Evolutionary conservation across 2,888 invertebrate genomes (phyloP).

Genomic region (Mactromeris polynyma): DNA sequence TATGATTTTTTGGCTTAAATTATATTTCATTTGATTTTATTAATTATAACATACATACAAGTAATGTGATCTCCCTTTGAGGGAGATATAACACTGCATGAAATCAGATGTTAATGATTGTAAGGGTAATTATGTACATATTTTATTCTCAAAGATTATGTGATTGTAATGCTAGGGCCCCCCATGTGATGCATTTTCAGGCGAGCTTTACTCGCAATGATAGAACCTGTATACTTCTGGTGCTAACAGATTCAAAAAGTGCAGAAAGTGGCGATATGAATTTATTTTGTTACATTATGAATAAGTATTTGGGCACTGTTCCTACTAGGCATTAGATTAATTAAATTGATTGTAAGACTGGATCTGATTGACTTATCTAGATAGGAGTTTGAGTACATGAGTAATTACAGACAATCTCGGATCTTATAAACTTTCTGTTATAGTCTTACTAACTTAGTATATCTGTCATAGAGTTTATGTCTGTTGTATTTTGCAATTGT

Average conservation of each 20-base stretch:
- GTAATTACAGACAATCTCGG: not conserved
- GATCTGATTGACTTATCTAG: not conserved
- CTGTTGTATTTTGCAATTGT: not conserved
- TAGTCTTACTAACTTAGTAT: not conserved
- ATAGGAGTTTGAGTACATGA: not conserved
- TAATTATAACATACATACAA: conserved; percentile 55
- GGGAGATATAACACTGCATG: conserved; percentile 53
- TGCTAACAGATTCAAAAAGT: not conserved
- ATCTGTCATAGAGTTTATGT: not conserved
- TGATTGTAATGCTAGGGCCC: conserved; percentile 51
- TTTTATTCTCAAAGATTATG: conserved; percentile 55
- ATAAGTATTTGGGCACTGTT: not conserved
- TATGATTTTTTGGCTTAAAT: conserved; percentile 42
- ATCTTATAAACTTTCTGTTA: not conserved
- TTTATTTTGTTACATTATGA: not conserved
- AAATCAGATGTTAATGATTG: conserved; percentile 55
- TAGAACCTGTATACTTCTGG: not conserved
- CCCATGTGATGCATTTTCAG: conserved; percentile 46
- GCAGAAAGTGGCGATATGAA: not conserved
- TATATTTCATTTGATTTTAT: conserved; percentile 67
- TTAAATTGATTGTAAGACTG: conserved; percentile 11
- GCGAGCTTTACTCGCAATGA: not conserved
- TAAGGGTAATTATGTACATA: conserved; percentile 63
- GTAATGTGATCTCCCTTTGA: conserved; percentile 49
- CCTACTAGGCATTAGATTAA: not conserved